phyloP scores from a whole-genome alignment of 2,797 vertebrate species.

The Xenops minutus region DNA sequence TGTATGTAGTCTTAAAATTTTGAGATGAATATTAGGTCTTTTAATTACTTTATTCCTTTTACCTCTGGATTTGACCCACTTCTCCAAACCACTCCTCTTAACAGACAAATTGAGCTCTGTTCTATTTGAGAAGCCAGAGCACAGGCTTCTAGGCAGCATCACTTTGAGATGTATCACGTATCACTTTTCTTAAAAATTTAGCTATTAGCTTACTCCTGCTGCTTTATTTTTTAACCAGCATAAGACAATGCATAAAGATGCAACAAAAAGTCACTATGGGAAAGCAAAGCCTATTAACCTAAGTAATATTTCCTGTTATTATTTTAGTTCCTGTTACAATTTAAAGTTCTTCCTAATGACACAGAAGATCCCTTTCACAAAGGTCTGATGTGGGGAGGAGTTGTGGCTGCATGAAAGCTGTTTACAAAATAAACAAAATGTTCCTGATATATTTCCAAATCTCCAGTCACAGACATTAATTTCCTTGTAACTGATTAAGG shows the following conservation, averaged over 20 bases:
- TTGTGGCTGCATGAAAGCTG: not conserved
- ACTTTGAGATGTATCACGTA: not conserved
- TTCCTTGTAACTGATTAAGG: not conserved
- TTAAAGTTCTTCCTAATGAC: not conserved
- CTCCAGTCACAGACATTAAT: not conserved
- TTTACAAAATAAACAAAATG: not conserved
- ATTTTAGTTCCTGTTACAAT: not conserved
- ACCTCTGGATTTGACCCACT: not conserved
- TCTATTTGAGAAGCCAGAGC: not conserved
- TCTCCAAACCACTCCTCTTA: not conserved
- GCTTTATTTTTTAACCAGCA: not conserved
- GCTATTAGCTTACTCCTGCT: not conserved
- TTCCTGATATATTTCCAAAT: not conserved
- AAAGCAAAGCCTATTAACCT: not conserved
- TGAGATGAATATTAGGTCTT: not conserved
- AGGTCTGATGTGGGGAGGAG: not conserved
- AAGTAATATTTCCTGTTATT: not conserved
- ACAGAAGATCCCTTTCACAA: not conserved
- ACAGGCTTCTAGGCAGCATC: not conserved
- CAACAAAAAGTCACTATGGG: not conserved
- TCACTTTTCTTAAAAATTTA: not conserved
- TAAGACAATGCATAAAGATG: not conserved
- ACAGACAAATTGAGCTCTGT: not conserved
- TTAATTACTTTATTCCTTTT: not conserved
- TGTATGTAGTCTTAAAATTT: not conserved